phyloP scores from a whole-genome alignment of 2,113 vertebrate species.

The Mungos mungo region DNA sequence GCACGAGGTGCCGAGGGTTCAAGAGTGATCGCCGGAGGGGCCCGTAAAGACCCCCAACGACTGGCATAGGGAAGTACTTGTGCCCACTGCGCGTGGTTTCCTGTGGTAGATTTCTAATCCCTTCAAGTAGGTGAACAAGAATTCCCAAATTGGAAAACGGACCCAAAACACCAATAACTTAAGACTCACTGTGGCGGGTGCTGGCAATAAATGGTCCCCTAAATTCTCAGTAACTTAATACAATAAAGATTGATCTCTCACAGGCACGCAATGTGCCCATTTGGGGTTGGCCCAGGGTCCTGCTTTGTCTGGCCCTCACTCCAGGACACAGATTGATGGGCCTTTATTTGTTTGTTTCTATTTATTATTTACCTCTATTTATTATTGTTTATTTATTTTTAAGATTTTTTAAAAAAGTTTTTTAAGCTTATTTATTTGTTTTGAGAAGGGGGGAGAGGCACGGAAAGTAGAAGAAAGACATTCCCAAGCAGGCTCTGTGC shows the following conservation, averaged over 20 bases:
- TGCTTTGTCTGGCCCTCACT: not conserved
- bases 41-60: not conserved
- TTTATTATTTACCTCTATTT: too few species aligned
- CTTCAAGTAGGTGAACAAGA: not conserved
- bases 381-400: too few species aligned
- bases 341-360: too few species aligned
- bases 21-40: not conserved
- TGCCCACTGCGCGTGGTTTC: not conserved
- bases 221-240: constrained; percentile 1
- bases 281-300: not conserved
- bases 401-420: too few species aligned
- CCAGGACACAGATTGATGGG: not conserved
- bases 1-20: not conserved
- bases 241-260: not conserved
- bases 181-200: not conserved
- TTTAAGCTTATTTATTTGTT: too few species aligned
- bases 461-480: too few species aligned
- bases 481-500: too few species aligned
- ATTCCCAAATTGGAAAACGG: constrained; percentile 11
- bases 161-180: not conserved
- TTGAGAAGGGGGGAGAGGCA: too few species aligned
- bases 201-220: not conserved
- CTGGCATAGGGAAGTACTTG: not conserved
- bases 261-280: not conserved
- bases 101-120: not conserved